Percentiles rank a stretch among this genome's conserved stretches.
These are phyloP conservation scores for Trichacis sp. DNA, from an alignment of 2,888 invertebrate species.

Conservation along the genomic window DNA sequence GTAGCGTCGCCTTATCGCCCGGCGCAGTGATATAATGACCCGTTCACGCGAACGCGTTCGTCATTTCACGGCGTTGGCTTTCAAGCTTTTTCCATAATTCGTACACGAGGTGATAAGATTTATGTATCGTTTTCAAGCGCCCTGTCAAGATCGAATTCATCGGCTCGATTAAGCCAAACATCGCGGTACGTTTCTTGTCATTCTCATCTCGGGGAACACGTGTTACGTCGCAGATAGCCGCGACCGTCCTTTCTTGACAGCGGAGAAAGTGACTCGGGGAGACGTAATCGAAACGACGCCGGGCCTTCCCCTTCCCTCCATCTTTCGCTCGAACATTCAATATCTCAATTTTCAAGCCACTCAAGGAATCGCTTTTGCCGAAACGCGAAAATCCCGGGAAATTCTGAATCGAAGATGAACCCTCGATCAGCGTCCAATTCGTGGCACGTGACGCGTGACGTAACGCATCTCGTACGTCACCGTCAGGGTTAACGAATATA, in stretches of 20 bases:
- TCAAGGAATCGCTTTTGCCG: no score
- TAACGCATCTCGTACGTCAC: no score
- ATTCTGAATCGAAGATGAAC: no score
- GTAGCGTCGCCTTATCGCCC: background rate
- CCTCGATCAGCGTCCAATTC: no score
- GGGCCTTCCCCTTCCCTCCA: no score
- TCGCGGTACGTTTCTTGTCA: slow-evolving; percentile 36
- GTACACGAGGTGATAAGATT: slow-evolving; percentile 1
- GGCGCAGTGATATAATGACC: background rate
- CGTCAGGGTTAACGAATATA: no score
- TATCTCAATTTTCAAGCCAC: no score
- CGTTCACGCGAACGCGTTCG: background rate
- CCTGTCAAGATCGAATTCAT: background rate
- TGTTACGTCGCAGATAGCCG: slow-evolving; percentile 39
- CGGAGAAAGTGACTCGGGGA: slow-evolving; percentile 28
- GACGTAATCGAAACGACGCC: slow-evolving; percentile 44
- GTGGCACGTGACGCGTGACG: no score
- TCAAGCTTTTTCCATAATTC: no score
- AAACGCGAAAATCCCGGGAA: no score
- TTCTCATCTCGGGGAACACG: slow-evolving; percentile 38
- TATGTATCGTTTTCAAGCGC: slow-evolving; percentile 20
- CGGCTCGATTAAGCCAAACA: slow-evolving; percentile 24
- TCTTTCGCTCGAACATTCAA: no score
- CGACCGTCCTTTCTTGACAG: slow-evolving; percentile 25
- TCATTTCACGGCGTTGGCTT: background rate